Percentiles rank a stretch among this genome's conserved stretches.
Evolutionary conservation across 2,797 vertebrate genomes (phyloP).

Genomic region (Sebastes oblongus): DNA sequence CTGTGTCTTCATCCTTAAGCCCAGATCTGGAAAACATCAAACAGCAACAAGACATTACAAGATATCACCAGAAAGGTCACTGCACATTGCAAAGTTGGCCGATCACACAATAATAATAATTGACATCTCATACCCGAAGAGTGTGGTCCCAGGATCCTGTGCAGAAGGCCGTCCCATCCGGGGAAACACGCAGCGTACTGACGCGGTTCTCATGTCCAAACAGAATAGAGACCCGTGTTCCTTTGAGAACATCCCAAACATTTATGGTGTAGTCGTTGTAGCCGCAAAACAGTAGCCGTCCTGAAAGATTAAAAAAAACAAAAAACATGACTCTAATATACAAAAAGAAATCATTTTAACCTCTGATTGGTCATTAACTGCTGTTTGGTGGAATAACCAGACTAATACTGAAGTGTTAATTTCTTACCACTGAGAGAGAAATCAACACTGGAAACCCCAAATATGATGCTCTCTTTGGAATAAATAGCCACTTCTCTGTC

Average conservation of each 20-base stretch:
- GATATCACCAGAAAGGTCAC: background rate
- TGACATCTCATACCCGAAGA: constrained; percentile 84
- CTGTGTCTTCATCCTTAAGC: constrained; percentile 81
- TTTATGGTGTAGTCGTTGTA: constrained; percentile 99
- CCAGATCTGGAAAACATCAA: constrained; percentile 88
- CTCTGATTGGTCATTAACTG: background rate
- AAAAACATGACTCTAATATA: background rate
- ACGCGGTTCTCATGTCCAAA: constrained; percentile 98
- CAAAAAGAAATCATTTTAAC: background rate
- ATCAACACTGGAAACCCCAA: constrained; percentile 98
- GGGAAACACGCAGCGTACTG: constrained; percentile 94
- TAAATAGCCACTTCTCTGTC: constrained; percentile 99
- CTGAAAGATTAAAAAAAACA: constrained; percentile 63
- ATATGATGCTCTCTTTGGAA: constrained; percentile 99
- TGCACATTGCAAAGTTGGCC: background rate
- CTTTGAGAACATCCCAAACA: constrained; percentile 98
- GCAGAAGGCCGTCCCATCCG: constrained; percentile 95
- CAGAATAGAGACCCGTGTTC: constrained; percentile 93
- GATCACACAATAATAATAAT: background rate
- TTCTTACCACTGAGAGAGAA: constrained; percentile 97
- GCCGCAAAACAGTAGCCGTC: constrained; percentile 93
- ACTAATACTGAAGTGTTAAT: background rate
- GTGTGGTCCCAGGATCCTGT: constrained; percentile 99
- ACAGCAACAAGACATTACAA: constrained; percentile 5
- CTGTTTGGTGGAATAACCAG: background rate